phyloP scores from a whole-genome alignment of 2,888 invertebrate genomes.

The Drosophila basisetae region DNA sequence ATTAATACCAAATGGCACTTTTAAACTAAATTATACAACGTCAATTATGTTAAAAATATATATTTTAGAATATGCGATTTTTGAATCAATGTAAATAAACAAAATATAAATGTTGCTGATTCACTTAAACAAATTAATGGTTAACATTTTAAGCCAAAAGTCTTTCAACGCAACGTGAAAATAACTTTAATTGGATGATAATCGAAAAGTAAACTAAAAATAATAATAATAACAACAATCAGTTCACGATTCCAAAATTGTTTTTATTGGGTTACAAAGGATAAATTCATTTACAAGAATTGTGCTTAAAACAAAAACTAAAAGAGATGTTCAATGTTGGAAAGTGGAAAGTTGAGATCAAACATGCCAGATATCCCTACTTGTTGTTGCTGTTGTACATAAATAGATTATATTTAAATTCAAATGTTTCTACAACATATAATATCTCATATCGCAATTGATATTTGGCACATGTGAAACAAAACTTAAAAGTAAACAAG shows the following conservation, averaged over 20 bases:
- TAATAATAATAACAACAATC: no score
- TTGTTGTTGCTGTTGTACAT: conserved; percentile 8
- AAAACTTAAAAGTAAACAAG: conserved; percentile 20
- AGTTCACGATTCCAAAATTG: conserved; percentile 20
- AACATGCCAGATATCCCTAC: conserved; percentile 46
- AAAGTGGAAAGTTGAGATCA: conserved; percentile 40
- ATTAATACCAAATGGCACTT: background rate
- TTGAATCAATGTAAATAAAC: no score
- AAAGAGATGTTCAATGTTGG: conserved; percentile 10
- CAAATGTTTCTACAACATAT: conserved; percentile 13
- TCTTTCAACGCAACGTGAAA: background rate
- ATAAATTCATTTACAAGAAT: conserved; percentile 14
- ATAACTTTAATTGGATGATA: background rate
- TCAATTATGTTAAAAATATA: no score
- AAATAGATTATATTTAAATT: conserved; percentile 16
- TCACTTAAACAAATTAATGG: background rate
- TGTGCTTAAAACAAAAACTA: conserved; percentile 12
- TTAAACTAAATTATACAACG: background rate
- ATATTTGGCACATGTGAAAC: conserved; percentile 55
- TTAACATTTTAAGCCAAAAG: background rate
- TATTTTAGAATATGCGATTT: no score
- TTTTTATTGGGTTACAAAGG: conserved; percentile 35
- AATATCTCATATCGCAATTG: conserved; percentile 1
- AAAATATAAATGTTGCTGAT: no score
- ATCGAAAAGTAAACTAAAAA: background rate